Conservation (phyloP, 2,113 vertebrate genomes). For the Leucopsar rothschildi region DNA sequence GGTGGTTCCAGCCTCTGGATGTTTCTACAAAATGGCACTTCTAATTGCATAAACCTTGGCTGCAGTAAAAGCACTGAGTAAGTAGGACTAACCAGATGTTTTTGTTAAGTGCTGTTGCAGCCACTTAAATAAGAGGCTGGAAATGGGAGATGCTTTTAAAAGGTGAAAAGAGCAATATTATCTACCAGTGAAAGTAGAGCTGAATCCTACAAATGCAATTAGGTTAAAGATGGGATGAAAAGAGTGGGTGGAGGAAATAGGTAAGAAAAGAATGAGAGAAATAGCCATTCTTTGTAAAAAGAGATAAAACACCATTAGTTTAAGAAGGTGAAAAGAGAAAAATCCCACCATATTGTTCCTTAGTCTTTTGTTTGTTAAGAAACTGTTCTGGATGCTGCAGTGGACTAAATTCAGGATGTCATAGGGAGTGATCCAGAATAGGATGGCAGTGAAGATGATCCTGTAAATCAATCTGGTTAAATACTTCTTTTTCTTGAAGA, state of each 20-base stretch:
- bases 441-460: background rate
- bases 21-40: background rate
- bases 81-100: background rate
- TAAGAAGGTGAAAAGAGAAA: background rate
- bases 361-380: background rate
- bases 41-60: background rate
- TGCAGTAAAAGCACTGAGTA: background rate
- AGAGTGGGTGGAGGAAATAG: background rate
- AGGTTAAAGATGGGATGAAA: background rate
- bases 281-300: background rate
- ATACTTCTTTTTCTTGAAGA: background rate
- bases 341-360: fast-evolving
- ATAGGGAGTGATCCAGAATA: background rate
- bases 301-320: background rate
- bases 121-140: background rate
- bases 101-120: background rate
- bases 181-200: background rate
- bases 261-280: background rate
- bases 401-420: background rate
- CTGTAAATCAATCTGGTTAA: background rate
- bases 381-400: background rate
- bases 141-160: background rate
- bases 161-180: background rate
- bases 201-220: background rate
- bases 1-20: background rate